Percentiles rank a stretch among this genome's conserved stretches.
Evolutionary conservation across 1,140 invertebrate species (phyloP).

Genomic region (Drosophila pruinosa): DNA sequence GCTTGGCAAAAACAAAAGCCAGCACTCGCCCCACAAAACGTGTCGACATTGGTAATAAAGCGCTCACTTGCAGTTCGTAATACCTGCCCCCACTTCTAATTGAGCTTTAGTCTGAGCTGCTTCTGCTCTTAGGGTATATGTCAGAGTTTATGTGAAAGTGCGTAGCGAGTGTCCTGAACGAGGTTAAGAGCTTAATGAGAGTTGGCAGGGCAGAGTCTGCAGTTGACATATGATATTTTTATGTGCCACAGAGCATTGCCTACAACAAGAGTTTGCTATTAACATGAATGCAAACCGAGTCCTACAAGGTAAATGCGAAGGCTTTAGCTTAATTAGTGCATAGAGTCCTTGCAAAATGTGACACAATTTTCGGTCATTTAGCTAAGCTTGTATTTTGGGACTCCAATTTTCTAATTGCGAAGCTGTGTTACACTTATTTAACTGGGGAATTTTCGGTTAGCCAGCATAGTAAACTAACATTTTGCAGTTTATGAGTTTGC

Average conservation of each 20-base stretch:
- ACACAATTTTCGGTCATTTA: constrained; percentile 49
- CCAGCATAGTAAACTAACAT: background rate
- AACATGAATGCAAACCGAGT: constrained; percentile 29
- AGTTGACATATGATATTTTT: constrained; percentile 80
- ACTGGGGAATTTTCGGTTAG: background rate
- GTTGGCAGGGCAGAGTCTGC: constrained; percentile 53
- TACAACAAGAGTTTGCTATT: constrained; percentile 68
- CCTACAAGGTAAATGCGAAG: constrained; percentile 75
- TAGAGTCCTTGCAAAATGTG: constrained; percentile 54
- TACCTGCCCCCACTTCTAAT: constrained; percentile 7
- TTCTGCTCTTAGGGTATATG: background rate
- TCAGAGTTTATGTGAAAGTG: constrained; percentile 13
- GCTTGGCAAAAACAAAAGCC: constrained; percentile 37
- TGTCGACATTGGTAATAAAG: constrained; percentile 78
- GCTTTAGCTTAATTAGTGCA: constrained; percentile 73
- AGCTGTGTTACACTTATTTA: constrained; percentile 15
- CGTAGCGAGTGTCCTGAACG: constrained; percentile 42
- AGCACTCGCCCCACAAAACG: constrained; percentile 14
- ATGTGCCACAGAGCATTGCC: constrained; percentile 54
- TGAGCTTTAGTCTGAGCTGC: background rate
- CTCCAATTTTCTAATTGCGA: constrained; percentile 10
- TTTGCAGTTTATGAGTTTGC: background rate
- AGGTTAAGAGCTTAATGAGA: constrained; percentile 80
- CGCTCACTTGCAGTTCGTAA: constrained; percentile 65
- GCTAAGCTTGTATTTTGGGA: background rate